Evolutionary conservation across 2,797 vertebrate genomes (phyloP), one percentile per base, ranked within the genome.

Genomic region (Helicolenus hilgendorfi): DNA sequence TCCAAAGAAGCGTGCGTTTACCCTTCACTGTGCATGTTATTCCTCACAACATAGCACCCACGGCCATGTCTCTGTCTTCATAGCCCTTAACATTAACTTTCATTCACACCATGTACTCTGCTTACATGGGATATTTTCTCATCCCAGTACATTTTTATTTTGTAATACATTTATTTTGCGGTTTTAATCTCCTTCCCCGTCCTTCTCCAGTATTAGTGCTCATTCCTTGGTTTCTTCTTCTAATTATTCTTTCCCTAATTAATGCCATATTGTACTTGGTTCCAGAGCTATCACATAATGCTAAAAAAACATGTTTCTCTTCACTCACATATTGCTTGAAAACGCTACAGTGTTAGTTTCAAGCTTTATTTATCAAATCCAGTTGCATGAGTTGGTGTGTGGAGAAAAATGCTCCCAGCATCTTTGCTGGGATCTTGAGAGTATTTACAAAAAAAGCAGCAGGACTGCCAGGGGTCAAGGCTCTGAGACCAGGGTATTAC

Each of bases 371-470:
- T 75, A 94, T 94, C 73, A 93, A 96, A 95, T 92, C 72, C 85
- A 84, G 91, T 79, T 90, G 81, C 84, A 89, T 72, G 82, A 89
- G 76, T 82, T 77, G 81, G 79, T 89, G 81, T 83, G 89, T 89
- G 91, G 69, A 77, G 83, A 96, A 94, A 95, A 95, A 92, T 77
- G 94, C 92, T 96, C 55, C 84, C 71, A 96, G 95, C 94, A 75
- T 97, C 96, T 97, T 93, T 92, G 94, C 90, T 96, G 94, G 92
- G 95, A 98, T 98, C 98, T 98, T 96, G 94, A 97, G 97, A 98
- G 96, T 98, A 97, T 99, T 98, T 99, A 98, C 97, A 97, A 97
- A 97, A 97, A 91, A 84, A 96, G 96, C 97, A 97, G 96, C 96
- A 96, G 97, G 96, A 96, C 97, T 95, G 98, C 98, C 98, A 97